Base-by-base conservation (phyloP, 2,113 vertebrate genomes). In the Deroptyus accipitrinus region DNA sequence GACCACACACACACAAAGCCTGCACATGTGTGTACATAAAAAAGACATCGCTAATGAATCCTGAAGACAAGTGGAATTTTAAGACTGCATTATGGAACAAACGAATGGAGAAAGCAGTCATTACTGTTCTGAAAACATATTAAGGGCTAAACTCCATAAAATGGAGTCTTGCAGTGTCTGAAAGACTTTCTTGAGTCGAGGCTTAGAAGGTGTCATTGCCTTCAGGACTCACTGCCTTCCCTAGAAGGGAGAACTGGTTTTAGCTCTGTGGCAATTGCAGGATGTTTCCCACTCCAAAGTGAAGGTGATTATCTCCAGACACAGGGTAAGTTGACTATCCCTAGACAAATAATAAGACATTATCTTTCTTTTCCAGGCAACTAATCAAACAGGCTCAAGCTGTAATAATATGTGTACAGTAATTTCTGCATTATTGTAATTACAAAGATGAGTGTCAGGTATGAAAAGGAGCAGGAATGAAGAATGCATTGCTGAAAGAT, bases 271-370 rank as follows among this genome's bases (percentile, higher is more conserved):
- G n/a, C 92, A 94, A 87, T 80, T 92, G 80, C 48, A 76, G 76
- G 81, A 61, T 93, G 59, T 81, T 94, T 96, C 41, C 37, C 54
- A 57, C 74, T 92, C 70, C 27, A 86, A 67, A 94, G 37, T 70
- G 48, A 92, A 85, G 33, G 61, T 46, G 59, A 90, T 94, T 97
- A 92, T 97, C 89, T 95, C 52, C 23, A 94, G 96, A 97, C n/a
- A 64, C 25, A 88, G 96, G 49, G 92, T 51, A 94, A 70, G 83
- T 77, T 94, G 55, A 86, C 86, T 93, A 54, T 80, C 46, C 59
- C 51, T 46, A 85, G 64, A 78, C 46, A 97, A 97, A 96, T 82
- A 94, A 81, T 30, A 80, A 74, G 77, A 82, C 72, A 64, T 88
- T 94, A 92, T 96, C 90, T 96, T 61, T 92, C 76, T 91, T 80